These are phyloP conservation scores for Sesia apiformis DNA, from an alignment of 2,888 invertebrate species.

Conservation along the genomic window DNA sequence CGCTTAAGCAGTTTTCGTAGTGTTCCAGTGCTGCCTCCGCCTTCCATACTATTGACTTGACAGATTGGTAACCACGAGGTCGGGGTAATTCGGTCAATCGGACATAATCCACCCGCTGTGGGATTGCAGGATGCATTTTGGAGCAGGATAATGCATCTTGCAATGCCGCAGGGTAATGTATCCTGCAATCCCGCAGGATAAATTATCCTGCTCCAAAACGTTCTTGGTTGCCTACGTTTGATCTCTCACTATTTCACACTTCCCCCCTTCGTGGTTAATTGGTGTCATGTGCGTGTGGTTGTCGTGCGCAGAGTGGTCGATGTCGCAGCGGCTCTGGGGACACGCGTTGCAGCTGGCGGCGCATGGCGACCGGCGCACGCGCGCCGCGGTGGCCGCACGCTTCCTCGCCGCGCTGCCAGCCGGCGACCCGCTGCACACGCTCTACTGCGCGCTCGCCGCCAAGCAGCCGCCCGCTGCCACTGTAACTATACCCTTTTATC, in stretches of 20 bases:
- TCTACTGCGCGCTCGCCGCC: constrained; percentile 93
- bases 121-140: too few species aligned
- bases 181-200: too few species aligned
- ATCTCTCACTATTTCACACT: not conserved
- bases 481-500: constrained; percentile 34
- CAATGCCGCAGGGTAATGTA: too few species aligned
- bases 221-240: not conserved
- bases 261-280: too few species aligned
- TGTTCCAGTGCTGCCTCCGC: too few species aligned
- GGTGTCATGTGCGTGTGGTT: not conserved
- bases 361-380: constrained; percentile 84
- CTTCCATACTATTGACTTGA: too few species aligned
- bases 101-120: too few species aligned
- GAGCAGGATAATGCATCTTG: too few species aligned
- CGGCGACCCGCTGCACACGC: constrained; percentile 92
- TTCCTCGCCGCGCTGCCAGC: constrained; percentile 89
- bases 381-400: constrained; percentile 89
- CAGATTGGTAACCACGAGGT: too few species aligned
- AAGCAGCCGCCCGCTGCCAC: constrained; percentile 86
- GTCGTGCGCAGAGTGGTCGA: constrained; percentile 85
- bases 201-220: not conserved
- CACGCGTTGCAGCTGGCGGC: constrained; percentile 94
- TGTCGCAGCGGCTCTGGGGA: constrained; percentile 92
- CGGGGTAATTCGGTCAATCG: too few species aligned
- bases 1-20: too few species aligned